Base-by-base conservation (phyloP, 2,113 vertebrate genomes). In the Morone chrysops region DNA sequence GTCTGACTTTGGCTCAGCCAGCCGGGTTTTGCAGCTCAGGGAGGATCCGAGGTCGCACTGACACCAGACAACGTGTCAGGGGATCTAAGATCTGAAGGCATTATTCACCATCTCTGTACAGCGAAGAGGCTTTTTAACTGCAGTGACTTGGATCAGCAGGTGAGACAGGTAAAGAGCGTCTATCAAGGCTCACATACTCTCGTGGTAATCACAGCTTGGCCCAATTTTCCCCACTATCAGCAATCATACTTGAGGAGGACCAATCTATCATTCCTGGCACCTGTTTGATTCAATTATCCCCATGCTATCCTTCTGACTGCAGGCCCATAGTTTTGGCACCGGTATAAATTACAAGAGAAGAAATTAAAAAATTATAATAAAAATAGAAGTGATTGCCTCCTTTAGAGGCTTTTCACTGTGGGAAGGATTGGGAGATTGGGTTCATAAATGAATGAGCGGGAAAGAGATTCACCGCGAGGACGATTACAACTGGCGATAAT, bases 211-310 rank as follows among this genome's bases (percentile, higher is more conserved):
- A 53, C 72, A 85, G 87, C 71, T 45, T 45, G 70, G 38, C 59
- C 70, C 70, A 8, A 12, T 80, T 81, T 71, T 57, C 56, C 16
- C 41, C 50, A 22, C 82, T 14, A 76, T 90, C 89, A 87, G 75
- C 90, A 53, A 59, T 85, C 87, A 87, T 38, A 75, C 20, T 50
- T 7, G 70, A 84, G 74, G 40, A 83, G 61, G 68, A 57, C 61
- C 70, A 1, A 86, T 93, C 87, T 10, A 78, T 92, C 78, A 87
- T 2, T 17, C 65, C 76, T 81, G 70, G 50, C 84, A 90, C 79
- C 86, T 83, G 85, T 84, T 69, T 56, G 73, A 90, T 90, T 90
- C 81, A 90, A 72, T 85, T 67, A 67, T 65, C 66, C 72, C 71
- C 38, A 12, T n/a, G 2, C 25, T 48, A 54, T 54, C 72, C 63